Conservation (phyloP, 2,113 vertebrate species). For the Campylomormyrus numenius region DNA sequence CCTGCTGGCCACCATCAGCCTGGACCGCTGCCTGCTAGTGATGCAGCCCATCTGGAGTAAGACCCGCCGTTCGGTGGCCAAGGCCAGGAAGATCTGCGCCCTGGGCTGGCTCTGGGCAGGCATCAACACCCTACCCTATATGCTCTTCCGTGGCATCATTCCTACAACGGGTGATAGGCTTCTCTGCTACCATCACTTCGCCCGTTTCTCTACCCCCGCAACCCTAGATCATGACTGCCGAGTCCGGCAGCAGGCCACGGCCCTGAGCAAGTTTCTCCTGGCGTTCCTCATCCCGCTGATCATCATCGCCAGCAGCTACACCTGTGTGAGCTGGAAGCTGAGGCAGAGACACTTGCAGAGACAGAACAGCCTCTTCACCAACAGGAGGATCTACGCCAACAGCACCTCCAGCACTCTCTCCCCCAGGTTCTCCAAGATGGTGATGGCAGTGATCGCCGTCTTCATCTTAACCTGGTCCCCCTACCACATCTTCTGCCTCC, state of each 20-base stretch:
- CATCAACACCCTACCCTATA: constrained; percentile 65
- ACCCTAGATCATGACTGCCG: constrained; percentile 36
- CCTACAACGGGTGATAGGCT: constrained; percentile 32
- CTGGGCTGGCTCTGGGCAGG: constrained; percentile 69
- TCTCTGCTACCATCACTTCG: constrained; percentile 67
- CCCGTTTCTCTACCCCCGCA: constrained; percentile 38
- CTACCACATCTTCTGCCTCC: constrained; percentile 50
- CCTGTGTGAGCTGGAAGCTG: constrained; percentile 61
- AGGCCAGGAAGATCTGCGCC: constrained; percentile 60
- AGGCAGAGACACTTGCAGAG: constrained; percentile 58
- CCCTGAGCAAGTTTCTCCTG: constrained; percentile 62
- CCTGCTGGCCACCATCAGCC: constrained; percentile 76
- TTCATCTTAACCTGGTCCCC: constrained; percentile 53
- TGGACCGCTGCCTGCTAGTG: constrained; percentile 77
- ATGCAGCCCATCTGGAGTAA: constrained; percentile 79
- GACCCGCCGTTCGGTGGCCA: constrained; percentile 66
- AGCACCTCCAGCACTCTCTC: neutral
- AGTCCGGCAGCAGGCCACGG: constrained; percentile 51
- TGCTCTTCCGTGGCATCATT: constrained; percentile 68
- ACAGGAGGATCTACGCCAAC: neutral
- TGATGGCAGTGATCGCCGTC: constrained; percentile 41
- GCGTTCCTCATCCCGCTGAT: constrained; percentile 71
- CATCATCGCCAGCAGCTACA: constrained; percentile 71
- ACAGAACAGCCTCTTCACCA: constrained; percentile 34
- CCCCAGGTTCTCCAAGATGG: constrained; percentile 37